Percentiles rank a stretch among this genome's conserved stretches.
These are phyloP conservation scores for Enteromius fasciolatus DNA, from an alignment of 2,797 vertebrate species.

Conservation along the genomic window DNA sequence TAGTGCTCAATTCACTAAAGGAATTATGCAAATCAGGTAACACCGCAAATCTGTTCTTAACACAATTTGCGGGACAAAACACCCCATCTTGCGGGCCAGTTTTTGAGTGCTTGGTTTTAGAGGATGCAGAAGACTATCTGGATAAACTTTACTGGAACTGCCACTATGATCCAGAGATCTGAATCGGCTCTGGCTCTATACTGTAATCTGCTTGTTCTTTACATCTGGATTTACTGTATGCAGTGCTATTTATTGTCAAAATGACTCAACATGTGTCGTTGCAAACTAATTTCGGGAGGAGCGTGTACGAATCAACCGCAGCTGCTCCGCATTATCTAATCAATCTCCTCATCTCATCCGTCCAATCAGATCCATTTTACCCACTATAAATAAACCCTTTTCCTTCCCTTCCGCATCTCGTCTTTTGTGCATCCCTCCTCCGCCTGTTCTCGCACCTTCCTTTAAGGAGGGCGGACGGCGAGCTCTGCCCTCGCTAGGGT, in stretches of 20 bases:
- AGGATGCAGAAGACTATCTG: neutral
- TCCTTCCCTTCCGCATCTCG: too few relatives aligned
- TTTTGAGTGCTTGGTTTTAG: neutral
- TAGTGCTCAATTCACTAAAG: conserved; percentile 24
- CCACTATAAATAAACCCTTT: too few relatives aligned
- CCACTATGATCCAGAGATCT: neutral
- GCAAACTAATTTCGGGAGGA: too few relatives aligned
- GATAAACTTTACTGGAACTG: neutral
- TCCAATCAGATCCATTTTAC: too few relatives aligned
- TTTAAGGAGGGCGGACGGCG: too few relatives aligned
- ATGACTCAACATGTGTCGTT: neutral
- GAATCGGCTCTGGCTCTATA: neutral
- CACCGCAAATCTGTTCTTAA: conserved; percentile 14
- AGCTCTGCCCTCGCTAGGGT: too few relatives aligned
- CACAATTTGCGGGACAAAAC: conserved; percentile 25
- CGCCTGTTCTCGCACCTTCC: too few relatives aligned
- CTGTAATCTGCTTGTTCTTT: neutral
- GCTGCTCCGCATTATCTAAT: too few relatives aligned
- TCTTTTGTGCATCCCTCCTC: too few relatives aligned
- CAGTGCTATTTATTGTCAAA: neutral
- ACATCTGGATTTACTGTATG: neutral
- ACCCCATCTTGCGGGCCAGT: neutral
- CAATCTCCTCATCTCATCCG: too few relatives aligned
- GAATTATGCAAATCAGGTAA: conserved; percentile 27
- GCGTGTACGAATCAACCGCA: too few relatives aligned